Conservation (phyloP, 23 tunicate genomes). For the Corella eumyota region DNA sequence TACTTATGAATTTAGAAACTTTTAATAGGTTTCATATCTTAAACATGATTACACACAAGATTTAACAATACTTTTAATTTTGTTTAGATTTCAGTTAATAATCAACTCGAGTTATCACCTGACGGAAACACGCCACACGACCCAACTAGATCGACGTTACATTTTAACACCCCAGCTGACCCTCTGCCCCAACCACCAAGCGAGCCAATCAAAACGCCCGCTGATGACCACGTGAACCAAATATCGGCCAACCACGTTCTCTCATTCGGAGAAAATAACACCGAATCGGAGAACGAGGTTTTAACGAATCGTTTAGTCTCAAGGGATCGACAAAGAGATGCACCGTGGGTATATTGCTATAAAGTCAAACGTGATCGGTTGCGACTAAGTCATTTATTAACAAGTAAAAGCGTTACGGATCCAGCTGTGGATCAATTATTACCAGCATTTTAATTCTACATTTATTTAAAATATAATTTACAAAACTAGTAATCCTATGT, state of each 20-base stretch:
- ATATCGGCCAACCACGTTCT: constrained; percentile 5
- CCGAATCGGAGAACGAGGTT: constrained; percentile 9
- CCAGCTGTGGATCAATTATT: constrained; percentile 17
- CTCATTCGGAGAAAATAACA: constrained; percentile 6
- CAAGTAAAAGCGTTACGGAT: constrained; percentile 14
- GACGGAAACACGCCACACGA: constrained; percentile 27
- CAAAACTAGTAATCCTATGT: no score
- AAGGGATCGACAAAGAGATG: constrained; percentile 34
- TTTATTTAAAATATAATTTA: no score
- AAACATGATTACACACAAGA: neutral
- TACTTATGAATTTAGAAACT: no score
- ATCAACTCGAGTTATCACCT: constrained; percentile 53
- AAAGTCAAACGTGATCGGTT: constrained; percentile 44
- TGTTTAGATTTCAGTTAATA: constrained; percentile 34
- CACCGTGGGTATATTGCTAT: constrained; percentile 68
- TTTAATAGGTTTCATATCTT: no score
- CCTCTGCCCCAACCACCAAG: neutral
- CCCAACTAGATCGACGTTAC: constrained; percentile 7
- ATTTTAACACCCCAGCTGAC: constrained; percentile 18
- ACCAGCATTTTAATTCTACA: constrained; percentile 31
- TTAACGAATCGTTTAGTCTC: constrained; percentile 23
- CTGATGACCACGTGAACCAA: neutral
- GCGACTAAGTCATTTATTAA: constrained; percentile 18
- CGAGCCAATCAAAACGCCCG: neutral
- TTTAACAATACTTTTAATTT: neutral